Conservation (phyloP, 1,140 invertebrate species). For the Aradophagus sp. region DNA sequence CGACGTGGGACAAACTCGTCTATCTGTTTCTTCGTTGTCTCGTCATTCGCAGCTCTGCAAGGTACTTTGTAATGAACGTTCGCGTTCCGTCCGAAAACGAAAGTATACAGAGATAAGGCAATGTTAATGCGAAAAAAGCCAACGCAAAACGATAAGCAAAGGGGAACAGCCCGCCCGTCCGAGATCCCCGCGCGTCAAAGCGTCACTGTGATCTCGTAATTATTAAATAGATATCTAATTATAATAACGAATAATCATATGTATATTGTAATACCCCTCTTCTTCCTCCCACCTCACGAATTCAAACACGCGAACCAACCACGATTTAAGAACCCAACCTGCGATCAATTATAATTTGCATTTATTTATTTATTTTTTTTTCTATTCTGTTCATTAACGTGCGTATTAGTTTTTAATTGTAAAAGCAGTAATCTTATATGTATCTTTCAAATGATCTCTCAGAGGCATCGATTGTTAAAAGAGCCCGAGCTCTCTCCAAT, state of each 20-base stretch:
- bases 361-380: conserved; percentile 50
- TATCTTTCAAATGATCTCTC: conserved; percentile 73
- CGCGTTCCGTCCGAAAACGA: conserved; percentile 52
- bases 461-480: conserved; percentile 63
- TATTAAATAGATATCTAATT: conserved; percentile 74
- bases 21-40: background rate
- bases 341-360: conserved; percentile 53
- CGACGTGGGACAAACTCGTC: conserved; percentile 7
- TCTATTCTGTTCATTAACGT: conserved; percentile 41
- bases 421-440: conserved; percentile 62
- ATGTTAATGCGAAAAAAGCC: conserved; percentile 9
- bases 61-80: conserved; percentile 42
- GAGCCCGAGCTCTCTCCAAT: conserved; percentile 58
- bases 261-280: conserved; percentile 69
- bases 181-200: conserved; percentile 75
- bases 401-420: conserved; percentile 65
- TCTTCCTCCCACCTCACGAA: conserved; percentile 39
- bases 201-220: conserved; percentile 76
- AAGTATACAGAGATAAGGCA: conserved; percentile 52
- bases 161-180: conserved; percentile 68
- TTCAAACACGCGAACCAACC: conserved; percentile 42
- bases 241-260: conserved; percentile 73
- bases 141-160: conserved; percentile 51
- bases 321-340: conserved; percentile 42
- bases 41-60: conserved; percentile 15